Base-by-base conservation (phyloP, 2,888 invertebrate species). In the Drepanosiphum platanoidis region DNA sequence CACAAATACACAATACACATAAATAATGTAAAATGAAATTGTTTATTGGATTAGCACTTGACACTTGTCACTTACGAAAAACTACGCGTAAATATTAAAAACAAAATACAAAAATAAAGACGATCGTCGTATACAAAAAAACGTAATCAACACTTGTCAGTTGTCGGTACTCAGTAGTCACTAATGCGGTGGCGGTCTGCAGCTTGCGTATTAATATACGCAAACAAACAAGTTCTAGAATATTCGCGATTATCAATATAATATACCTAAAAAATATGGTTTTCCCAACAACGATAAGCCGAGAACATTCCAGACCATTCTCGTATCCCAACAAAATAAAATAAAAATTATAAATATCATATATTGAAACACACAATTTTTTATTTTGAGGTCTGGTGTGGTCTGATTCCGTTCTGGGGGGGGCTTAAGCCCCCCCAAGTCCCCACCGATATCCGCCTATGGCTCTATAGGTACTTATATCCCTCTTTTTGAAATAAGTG, bases 401-500 rank as follows among this genome's bases (percentile, higher is more conserved):
- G n/a, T n/a, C n/a, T n/a, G n/a, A n/a, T n/a, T 61, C 5, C 39
- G 9, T 39, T 39, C 39, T 39, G 39, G 9, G 39, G 39, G 39
- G n/a, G n/a, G n/a, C n/a, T n/a, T n/a, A n/a, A n/a, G n/a, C n/a
- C n/a, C n/a, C n/a, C n/a, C n/a, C n/a, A n/a, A 39, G 39, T 39
- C 39, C 39, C 39, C 9, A 5, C 39, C 39, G 39, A 39, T 39
- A 39, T 39, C 39, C 39, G 39, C 39, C 39, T 39, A 39, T 39
- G 39, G 39, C 7, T 9, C 39, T 39, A 7, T 22, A 3, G 52
- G 61, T 39, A 77, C 77, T 77, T 61, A 61, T 4, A 30, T 22
- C 61, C 61, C 61, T 22, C 39, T 77, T 77, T 77, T 39, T 27
- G 39, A 27, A 77, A 61, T 77, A 61, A 79, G 66, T 66, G 42